Conservation (phyloP, 2,113 vertebrate genomes). For the Lampris incognitus region DNA sequence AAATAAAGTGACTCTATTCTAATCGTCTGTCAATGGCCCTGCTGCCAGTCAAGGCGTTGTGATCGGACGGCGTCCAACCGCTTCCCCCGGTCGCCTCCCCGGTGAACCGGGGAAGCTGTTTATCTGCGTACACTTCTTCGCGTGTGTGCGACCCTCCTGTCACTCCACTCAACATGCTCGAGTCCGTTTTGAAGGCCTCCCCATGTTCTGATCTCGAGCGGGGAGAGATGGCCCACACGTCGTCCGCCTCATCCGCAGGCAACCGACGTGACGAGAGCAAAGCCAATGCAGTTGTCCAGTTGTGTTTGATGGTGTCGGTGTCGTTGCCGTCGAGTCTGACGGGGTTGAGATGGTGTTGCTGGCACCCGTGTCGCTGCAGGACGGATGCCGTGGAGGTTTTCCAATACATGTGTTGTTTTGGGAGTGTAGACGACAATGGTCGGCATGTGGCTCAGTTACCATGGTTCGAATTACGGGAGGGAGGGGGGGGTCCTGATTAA, state of each 20-base stretch:
- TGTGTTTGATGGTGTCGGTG: slow-evolving; percentile 44
- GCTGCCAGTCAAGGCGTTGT: no score
- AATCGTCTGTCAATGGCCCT: no score
- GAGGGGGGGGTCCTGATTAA: no score
- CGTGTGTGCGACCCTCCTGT: slow-evolving; percentile 33
- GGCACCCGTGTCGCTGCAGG: slow-evolving; percentile 64
- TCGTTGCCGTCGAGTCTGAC: slow-evolving; percentile 55
- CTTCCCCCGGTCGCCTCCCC: no score
- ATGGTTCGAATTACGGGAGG: no score
- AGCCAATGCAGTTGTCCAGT: slow-evolving; percentile 46
- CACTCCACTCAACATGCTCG: slow-evolving; percentile 43
- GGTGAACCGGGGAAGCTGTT: background rate
- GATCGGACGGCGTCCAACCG: no score
- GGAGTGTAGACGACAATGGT: slow-evolving; percentile 25
- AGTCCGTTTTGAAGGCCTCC: slow-evolving; percentile 51
- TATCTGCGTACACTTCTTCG: background rate
- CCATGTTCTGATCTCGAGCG: slow-evolving; percentile 58
- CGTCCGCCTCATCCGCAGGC: slow-evolving; percentile 29
- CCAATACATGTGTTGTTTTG: slow-evolving; percentile 60
- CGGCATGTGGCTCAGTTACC: background rate
- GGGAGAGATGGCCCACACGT: slow-evolving; percentile 41
- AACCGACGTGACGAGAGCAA: slow-evolving; percentile 66
- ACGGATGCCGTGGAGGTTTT: slow-evolving; percentile 52
- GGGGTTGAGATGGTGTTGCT: slow-evolving; percentile 41
- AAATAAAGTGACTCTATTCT: no score